phyloP scores from a whole-genome alignment of 2,888 invertebrate genomes.

The Drosophila merina region DNA sequence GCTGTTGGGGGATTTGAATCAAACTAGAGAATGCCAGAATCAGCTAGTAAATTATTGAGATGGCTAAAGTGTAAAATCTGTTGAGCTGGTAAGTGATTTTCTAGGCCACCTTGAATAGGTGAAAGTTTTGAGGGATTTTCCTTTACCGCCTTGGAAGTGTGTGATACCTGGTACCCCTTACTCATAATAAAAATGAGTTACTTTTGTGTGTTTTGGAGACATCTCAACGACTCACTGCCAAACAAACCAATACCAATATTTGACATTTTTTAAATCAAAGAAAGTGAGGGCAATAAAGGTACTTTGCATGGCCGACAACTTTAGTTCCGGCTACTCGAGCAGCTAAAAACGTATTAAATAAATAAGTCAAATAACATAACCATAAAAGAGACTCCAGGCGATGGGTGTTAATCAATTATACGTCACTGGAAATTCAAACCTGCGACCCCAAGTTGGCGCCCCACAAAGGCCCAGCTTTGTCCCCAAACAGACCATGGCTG shows the following conservation, averaged over 20 bases:
- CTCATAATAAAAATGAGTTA: too few relatives aligned
- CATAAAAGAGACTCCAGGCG: constrained; percentile 52
- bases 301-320: constrained; percentile 18
- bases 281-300: constrained; percentile 34
- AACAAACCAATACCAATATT: neutral
- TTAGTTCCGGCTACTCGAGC: constrained; percentile 75
- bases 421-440: constrained; percentile 50
- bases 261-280: constrained; percentile 5
- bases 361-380: constrained; percentile 64
- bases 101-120: neutral
- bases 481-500: constrained; percentile 59
- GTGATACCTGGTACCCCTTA: too few relatives aligned
- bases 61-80: constrained; percentile 17
- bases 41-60: constrained; percentile 21
- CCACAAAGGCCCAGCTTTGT: constrained; percentile 66
- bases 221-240: neutral
- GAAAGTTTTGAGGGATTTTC: too few relatives aligned
- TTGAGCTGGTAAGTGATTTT: neutral
- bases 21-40: constrained; percentile 8
- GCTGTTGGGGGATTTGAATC: constrained; percentile 65
- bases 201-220: neutral
- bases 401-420: constrained; percentile 63
- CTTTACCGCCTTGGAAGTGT: too few relatives aligned
- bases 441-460: constrained; percentile 29
- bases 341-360: constrained; percentile 58